A percentile compares a stretch with the other conserved stretches of the same genome.
Conservation (phyloP, 2,888 invertebrate genomes). For the Nowickia ferox region DNA sequence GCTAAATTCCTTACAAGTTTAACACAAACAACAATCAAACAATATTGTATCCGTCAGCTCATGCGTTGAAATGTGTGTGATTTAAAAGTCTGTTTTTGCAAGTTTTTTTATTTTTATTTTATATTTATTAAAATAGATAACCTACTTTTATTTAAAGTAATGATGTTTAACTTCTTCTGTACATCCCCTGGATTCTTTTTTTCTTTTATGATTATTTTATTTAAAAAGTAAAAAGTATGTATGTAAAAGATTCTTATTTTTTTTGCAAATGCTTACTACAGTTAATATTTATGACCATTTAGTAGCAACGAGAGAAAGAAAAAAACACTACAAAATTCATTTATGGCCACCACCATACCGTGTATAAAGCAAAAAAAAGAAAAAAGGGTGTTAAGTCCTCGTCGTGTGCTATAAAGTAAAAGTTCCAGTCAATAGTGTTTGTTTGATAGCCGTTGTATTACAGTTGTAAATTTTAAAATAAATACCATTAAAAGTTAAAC, state of each 20-base stretch:
- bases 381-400: conserved; percentile 65
- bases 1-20: conserved; percentile 29
- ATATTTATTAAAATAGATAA: conserved; percentile 65
- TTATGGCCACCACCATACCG: conserved; percentile 43
- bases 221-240: conserved; percentile 32
- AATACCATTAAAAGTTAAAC: conserved; percentile 71
- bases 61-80: conserved; percentile 28
- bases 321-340: conserved; percentile 52
- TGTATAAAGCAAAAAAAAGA: conserved; percentile 1
- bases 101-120: conserved; percentile 28
- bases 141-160: conserved; percentile 68
- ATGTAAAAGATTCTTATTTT: conserved; percentile 7
- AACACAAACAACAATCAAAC: neutral
- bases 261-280: conserved; percentile 49
- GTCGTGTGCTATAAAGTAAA: conserved; percentile 45
- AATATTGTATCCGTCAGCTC: conserved; percentile 1
- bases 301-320: neutral
- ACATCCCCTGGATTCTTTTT: neutral
- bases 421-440: conserved; percentile 26
- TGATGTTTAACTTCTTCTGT: conserved; percentile 31
- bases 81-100: conserved; percentile 43
- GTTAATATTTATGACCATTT: conserved; percentile 62
- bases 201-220: conserved; percentile 55
- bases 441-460: conserved; percentile 37
- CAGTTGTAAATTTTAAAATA: conserved; percentile 72